Conservation (phyloP, 2,113 vertebrate species). For the Ochotona princeps region DNA sequence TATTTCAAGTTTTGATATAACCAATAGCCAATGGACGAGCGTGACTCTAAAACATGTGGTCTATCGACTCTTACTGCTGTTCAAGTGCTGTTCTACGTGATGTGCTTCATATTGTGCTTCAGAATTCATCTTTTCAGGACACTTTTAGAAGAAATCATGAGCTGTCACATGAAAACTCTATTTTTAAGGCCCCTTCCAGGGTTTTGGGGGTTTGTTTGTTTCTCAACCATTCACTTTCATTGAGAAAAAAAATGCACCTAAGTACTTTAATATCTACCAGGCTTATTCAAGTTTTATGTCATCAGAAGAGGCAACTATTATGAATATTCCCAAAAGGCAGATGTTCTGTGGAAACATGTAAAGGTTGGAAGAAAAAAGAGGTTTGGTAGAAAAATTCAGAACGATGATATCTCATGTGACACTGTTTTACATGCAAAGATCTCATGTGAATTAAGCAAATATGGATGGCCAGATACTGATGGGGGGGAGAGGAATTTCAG, state of each 20-base stretch:
- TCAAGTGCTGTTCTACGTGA: background rate
- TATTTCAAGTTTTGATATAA: background rate
- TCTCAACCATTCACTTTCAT: background rate
- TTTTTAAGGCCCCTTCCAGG: background rate
- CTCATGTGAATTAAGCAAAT: background rate
- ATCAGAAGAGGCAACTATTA: background rate
- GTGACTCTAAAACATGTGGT: background rate
- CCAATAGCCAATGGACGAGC: background rate
- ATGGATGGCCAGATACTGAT: background rate
- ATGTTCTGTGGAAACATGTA: background rate
- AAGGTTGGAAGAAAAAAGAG: background rate
- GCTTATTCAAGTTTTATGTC: background rate
- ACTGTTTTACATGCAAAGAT: background rate
- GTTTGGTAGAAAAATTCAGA: background rate
- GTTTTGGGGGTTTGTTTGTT: background rate
- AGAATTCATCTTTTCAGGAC: background rate
- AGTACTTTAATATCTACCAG: background rate
- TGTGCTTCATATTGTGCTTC: background rate
- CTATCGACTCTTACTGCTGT: background rate
- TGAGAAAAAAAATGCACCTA: background rate
- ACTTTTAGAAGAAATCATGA: background rate
- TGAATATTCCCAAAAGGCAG: background rate
- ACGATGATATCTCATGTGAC: background rate
- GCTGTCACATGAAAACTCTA: background rate
- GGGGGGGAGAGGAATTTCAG: background rate